phyloP scores from a whole-genome alignment of 2,113 vertebrate genomes.

The Stigmatopora argus region DNA sequence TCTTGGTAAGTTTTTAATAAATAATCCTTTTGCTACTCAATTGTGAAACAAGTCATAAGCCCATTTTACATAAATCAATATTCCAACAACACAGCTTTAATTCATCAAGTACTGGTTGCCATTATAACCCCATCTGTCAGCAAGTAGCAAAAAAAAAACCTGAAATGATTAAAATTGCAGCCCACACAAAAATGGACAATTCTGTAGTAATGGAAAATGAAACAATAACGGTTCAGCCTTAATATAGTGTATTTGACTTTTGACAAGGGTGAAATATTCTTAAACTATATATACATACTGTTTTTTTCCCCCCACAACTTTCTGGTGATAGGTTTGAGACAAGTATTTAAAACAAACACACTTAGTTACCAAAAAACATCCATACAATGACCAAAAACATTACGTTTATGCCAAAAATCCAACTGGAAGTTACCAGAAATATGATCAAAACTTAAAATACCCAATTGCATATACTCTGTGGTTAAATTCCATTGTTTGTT shows the following conservation, averaged over 20 bases:
- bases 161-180: too few relatives aligned
- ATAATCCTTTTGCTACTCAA: background rate
- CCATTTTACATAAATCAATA: too few relatives aligned
- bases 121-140: background rate
- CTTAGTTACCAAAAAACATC: background rate
- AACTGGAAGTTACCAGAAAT: background rate
- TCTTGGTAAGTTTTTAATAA: constrained; percentile 29
- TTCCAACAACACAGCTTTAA: background rate
- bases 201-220: too few relatives aligned
- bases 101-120: background rate
- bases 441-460: background rate
- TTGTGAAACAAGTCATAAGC: background rate
- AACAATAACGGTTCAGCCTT: background rate
- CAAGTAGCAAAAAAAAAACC: background rate
- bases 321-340: background rate
- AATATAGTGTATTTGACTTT: background rate
- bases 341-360: background rate
- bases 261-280: background rate
- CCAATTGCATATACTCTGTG: background rate
- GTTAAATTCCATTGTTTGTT: too few relatives aligned
- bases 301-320: background rate
- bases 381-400: too few relatives aligned
- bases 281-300: background rate
- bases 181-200: too few relatives aligned
- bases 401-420: background rate